Evolutionary conservation across 2,888 invertebrate genomes (phyloP).

Genomic region (Azorinus chamasolen): DNA sequence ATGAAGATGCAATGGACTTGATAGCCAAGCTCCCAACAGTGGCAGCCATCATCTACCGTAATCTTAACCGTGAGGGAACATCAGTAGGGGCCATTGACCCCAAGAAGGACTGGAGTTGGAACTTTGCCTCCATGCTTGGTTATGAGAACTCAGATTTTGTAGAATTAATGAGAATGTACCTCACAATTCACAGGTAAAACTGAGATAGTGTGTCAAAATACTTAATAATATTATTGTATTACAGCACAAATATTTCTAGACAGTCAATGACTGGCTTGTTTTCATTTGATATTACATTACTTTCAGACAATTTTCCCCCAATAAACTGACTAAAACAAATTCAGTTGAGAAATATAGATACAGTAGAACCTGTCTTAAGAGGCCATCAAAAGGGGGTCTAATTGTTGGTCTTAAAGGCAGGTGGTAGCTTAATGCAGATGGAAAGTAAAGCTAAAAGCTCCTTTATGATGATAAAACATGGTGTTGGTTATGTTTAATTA

Average conservation of each 20-base stretch:
- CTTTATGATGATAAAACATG: no score
- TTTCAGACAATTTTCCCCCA: no score
- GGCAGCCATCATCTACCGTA: constrained; percentile 97
- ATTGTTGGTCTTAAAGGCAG: no score
- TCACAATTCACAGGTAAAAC: constrained; percentile 96
- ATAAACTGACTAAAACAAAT: no score
- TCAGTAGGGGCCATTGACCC: constrained; percentile 95
- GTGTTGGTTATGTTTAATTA: no score
- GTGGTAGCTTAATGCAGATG: no score
- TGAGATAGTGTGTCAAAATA: constrained; percentile 20
- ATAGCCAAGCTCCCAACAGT: constrained; percentile 98
- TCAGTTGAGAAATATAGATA: no score
- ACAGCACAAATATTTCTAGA: no score
- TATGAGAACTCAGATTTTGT: constrained; percentile 93
- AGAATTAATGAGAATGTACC: constrained; percentile 96
- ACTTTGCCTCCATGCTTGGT: constrained; percentile 96
- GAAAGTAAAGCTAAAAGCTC: no score
- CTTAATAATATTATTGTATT: background rate
- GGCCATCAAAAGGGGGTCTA: no score
- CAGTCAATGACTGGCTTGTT: no score
- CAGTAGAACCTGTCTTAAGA: no score
- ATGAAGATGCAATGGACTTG: constrained; percentile 97
- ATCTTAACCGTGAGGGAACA: constrained; percentile 92
- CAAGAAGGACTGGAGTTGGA: constrained; percentile 96
- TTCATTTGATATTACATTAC: background rate